These are phyloP conservation scores for Oncopeltus fasciatus DNA, from an alignment of 1,140 invertebrate species.

Conservation along the genomic window DNA sequence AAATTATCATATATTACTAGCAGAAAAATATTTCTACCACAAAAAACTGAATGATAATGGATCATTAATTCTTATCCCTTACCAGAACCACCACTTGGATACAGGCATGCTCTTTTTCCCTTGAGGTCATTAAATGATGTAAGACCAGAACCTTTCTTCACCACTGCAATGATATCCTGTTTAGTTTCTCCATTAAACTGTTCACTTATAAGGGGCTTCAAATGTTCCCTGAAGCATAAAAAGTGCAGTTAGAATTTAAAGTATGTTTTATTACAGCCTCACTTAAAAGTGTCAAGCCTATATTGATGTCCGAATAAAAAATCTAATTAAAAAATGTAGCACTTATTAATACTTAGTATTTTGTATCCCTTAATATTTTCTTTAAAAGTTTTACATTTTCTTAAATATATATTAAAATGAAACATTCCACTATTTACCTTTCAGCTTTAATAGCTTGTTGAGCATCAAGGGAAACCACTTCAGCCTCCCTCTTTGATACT, in stretches of 20 bases:
- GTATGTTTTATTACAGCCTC: neutral
- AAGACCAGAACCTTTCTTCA: conserved; percentile 34
- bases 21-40: no score
- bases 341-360: no score
- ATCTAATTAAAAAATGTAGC: no score
- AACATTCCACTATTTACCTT: no score
- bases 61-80: no score
- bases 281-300: no score
- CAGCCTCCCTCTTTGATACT: conserved; percentile 42
- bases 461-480: conserved; percentile 43
- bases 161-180: conserved; percentile 41
- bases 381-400: no score
- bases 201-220: conserved; percentile 37
- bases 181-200: conserved; percentile 32
- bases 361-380: no score
- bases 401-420: no score
- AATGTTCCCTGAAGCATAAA: conserved; percentile 23
- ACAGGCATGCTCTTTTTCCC: conserved; percentile 41
- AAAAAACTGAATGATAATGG: no score
- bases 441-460: conserved; percentile 41
- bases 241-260: neutral
- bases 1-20: no score
- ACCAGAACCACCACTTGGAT: conserved; percentile 24
- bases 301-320: no score
- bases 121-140: conserved; percentile 31